Conservation (phyloP, 2,113 vertebrate genomes). For the Fulmarus glacialis region DNA sequence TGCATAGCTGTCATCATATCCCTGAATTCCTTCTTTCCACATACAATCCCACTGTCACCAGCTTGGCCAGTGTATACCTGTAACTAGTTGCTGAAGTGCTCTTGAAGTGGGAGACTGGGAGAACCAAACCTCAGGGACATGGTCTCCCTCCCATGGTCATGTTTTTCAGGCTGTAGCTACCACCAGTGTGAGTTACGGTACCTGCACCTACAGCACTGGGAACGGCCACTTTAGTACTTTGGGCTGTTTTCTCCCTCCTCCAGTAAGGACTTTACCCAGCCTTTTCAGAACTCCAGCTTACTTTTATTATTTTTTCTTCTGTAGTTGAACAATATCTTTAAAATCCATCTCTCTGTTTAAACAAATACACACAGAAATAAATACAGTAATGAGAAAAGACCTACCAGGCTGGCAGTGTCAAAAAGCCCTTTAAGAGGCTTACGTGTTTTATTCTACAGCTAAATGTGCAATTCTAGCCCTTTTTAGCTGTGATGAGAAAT, state of each 20-base stretch:
- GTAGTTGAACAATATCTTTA: background rate
- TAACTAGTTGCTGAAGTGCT: background rate
- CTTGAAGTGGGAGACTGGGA: background rate
- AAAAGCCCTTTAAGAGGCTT: background rate
- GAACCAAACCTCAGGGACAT: background rate
- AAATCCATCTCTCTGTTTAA: background rate
- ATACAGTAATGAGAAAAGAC: background rate
- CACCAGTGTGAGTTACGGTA: background rate
- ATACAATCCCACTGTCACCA: background rate
- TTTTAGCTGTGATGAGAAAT: background rate
- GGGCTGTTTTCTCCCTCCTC: background rate
- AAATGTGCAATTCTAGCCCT: background rate
- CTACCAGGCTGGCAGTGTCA: background rate
- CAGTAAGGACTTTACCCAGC: background rate
- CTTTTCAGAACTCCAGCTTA: background rate
- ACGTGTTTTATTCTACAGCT: background rate
- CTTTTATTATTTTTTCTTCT: background rate
- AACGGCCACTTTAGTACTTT: background rate
- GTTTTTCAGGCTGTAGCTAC: background rate
- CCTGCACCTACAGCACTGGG: background rate
- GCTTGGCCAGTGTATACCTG: background rate
- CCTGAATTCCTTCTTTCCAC: background rate
- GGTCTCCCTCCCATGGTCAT: background rate
- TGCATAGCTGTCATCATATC: background rate
- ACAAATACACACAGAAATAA: conserved; percentile 10